These are phyloP conservation scores for Siniperca knerii DNA, from an alignment of 2,113 vertebrate species.

Conservation along the genomic window DNA sequence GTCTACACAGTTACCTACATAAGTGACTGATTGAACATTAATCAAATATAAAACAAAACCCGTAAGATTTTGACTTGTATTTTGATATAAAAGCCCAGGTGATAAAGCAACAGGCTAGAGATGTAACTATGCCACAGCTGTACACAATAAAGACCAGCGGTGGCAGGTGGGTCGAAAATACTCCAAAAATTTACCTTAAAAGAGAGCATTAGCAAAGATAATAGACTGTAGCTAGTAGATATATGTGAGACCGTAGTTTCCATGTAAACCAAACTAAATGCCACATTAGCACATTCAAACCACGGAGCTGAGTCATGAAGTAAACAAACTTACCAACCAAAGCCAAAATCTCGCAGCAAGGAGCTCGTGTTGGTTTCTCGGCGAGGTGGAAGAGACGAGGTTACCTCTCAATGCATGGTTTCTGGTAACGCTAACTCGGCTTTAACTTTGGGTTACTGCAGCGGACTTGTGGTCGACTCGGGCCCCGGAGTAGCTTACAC, in stretches of 20 bases:
- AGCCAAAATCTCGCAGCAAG: not conserved
- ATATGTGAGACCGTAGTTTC: not conserved
- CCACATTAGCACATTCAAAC: not conserved
- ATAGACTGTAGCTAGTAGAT: not conserved
- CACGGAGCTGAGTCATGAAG: not conserved
- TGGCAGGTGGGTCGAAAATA: not conserved
- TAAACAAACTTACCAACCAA: conserved; percentile 67
- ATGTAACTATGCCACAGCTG: not conserved
- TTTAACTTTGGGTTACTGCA: conserved; percentile 2
- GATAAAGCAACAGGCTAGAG: not conserved
- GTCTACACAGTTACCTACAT: too few relatives aligned
- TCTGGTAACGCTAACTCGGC: not conserved
- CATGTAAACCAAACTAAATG: not conserved
- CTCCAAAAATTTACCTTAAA: not conserved
- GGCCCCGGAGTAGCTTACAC: conserved; percentile 4
- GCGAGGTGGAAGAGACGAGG: not conserved
- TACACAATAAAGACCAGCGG: not conserved
- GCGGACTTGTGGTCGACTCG: not conserved
- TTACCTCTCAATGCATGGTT: not conserved
- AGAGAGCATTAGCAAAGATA: not conserved
- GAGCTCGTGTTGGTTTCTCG: not conserved
- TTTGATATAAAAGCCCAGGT: not conserved
- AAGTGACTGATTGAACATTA: not conserved
- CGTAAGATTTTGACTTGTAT: not conserved
- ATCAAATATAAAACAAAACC: not conserved